These are phyloP conservation scores for Crotalus tigris DNA, from an alignment of 2,113 vertebrate species.

Conservation along the genomic window DNA sequence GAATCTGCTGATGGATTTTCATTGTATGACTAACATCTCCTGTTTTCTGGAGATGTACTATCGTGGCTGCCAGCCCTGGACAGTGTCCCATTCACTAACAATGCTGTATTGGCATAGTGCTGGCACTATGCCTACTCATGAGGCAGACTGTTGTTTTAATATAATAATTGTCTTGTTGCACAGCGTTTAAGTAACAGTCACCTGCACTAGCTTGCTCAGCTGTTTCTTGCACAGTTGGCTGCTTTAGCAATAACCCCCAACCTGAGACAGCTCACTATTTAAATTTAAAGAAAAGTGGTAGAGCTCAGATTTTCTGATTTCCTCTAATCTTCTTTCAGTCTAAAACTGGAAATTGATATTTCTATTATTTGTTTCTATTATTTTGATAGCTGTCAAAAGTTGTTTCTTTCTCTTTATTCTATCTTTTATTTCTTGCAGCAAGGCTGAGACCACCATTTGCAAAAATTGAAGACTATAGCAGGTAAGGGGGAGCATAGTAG, in stretches of 20 bases:
- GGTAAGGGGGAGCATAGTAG: conserved; percentile 31
- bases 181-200: conserved; percentile 11
- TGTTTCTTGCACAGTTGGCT: not conserved
- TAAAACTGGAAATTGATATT: not conserved
- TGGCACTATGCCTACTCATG: not conserved
- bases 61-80: conserved; percentile 10
- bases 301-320: not conserved
- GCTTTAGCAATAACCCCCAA: not conserved
- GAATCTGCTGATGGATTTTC: not conserved
- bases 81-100: conserved; percentile 13
- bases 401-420: not conserved
- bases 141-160: conserved; percentile 23
- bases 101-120: not conserved
- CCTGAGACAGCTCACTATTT: not conserved
- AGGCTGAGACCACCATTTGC: conserved; percentile 66
- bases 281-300: not conserved
- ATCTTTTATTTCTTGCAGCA: conserved; percentile 51
- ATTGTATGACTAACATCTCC: not conserved
- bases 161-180: conserved; percentile 23
- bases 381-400: not conserved
- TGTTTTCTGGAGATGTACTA: conserved; percentile 1
- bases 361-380: not conserved
- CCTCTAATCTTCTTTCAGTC: not conserved
- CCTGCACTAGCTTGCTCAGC: conserved; percentile 17
- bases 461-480: conserved; percentile 75